Percentiles rank a stretch among this genome's conserved stretches.
Conservation (phyloP, 2,888 invertebrate genomes). For the Lampropteryx suffumata region DNA sequence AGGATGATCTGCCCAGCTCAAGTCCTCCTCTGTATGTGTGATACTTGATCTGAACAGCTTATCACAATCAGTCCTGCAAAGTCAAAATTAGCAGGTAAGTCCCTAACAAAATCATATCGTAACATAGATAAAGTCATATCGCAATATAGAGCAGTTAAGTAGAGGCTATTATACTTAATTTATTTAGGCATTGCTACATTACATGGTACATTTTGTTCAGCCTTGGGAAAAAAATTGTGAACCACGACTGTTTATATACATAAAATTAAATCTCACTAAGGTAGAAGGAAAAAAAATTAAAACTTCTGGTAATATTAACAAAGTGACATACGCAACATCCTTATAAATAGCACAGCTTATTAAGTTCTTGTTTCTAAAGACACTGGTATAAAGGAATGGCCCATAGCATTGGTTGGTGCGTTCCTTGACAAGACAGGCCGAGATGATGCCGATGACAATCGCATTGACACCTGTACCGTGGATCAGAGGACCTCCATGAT, state of each 20-base stretch:
- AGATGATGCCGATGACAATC: slow-evolving; percentile 60
- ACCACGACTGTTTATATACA: too few relatives aligned
- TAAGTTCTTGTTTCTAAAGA: slow-evolving; percentile 54
- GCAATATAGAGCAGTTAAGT: too few relatives aligned
- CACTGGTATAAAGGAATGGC: slow-evolving; percentile 64
- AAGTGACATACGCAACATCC: slow-evolving; percentile 44
- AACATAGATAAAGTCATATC: too few relatives aligned
- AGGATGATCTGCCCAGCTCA: slow-evolving; percentile 61
- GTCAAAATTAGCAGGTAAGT: not conserved
- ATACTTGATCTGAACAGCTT: slow-evolving; percentile 57
- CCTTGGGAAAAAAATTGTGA: too few relatives aligned
- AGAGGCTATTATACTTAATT: too few relatives aligned
- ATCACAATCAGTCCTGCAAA: slow-evolving; percentile 52
- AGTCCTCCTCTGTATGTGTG: slow-evolving; percentile 52
- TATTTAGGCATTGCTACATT: too few relatives aligned
- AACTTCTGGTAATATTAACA: too few relatives aligned
- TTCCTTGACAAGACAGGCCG: slow-evolving; percentile 62
- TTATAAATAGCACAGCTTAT: slow-evolving; percentile 63
- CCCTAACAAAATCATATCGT: slow-evolving; percentile 30
- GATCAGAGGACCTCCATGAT: slow-evolving; percentile 63
- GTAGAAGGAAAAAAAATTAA: too few relatives aligned
- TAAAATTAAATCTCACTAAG: too few relatives aligned
- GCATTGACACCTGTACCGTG: slow-evolving; percentile 44
- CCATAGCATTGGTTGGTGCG: slow-evolving; percentile 60
- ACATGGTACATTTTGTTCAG: too few relatives aligned